Percentiles rank a stretch among this genome's conserved stretches.
Evolutionary conservation across 2,888 invertebrate genomes (phyloP).

Genomic region (Amphipyra tragopoginis): DNA sequence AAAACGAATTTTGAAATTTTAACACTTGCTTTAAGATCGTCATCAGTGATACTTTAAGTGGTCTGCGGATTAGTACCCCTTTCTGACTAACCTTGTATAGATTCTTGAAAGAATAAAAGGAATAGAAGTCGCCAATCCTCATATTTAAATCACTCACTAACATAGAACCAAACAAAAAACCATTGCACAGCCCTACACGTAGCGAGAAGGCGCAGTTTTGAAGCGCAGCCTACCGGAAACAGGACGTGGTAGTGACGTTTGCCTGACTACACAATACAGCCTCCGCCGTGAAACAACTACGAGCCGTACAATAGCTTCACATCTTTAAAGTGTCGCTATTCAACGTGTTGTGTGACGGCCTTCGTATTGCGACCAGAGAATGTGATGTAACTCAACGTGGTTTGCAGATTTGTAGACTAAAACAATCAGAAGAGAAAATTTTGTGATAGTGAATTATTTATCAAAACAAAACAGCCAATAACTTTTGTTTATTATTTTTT

Average conservation of each 20-base stretch:
- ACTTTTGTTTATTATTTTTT: no score
- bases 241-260: conserved; percentile 76
- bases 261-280: conserved; percentile 68
- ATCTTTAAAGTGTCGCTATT: conserved; percentile 63
- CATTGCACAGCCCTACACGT: conserved; percentile 40
- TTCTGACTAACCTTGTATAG: no score
- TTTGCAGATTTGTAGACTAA: not conserved
- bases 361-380: conserved; percentile 16
- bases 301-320: conserved; percentile 63
- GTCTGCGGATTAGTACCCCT: no score
- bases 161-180: conserved; percentile 4
- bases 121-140: no score
- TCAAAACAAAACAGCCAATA: no score
- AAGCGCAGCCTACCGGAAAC: conserved; percentile 72
- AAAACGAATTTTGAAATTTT: no score
- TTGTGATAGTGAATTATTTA: no score
- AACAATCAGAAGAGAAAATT: not conserved
- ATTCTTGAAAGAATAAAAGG: no score
- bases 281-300: conserved; percentile 65
- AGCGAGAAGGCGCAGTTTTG: conserved; percentile 63
- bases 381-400: conserved; percentile 5
- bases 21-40: no score
- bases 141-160: no score
- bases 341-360: conserved; percentile 34
- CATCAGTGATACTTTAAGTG: no score